Conservation (phyloP, 2,113 vertebrate species). For the Globicephala melas region DNA sequence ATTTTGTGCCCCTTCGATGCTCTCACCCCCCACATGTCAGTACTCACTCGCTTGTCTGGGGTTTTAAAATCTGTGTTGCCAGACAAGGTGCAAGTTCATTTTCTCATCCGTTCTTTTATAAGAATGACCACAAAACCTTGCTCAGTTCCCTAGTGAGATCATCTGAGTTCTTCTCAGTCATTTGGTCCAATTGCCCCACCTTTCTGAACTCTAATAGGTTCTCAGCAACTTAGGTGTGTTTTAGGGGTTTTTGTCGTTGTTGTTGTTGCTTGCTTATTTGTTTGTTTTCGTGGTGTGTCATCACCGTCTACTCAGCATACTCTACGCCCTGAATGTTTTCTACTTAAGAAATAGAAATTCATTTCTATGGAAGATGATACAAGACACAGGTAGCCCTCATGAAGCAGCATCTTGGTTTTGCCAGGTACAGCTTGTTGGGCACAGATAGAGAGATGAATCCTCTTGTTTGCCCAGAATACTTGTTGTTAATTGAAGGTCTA, state of each 20-base stretch:
- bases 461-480: not conserved
- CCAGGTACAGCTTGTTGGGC: accelerated
- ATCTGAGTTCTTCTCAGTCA: too few species aligned
- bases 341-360: not conserved
- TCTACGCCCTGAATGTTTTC: not conserved
- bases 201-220: not conserved
- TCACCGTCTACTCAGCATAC: too few species aligned
- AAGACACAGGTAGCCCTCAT: not conserved
- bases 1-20: not conserved
- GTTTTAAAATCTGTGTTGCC: not conserved
- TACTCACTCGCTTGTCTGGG: not conserved
- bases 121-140: not conserved
- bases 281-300: not conserved
- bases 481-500: not conserved
- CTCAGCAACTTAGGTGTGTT: not conserved
- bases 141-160: not conserved
- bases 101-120: not conserved
- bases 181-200: accelerated
- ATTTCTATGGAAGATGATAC: not conserved
- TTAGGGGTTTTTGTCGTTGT: not conserved
- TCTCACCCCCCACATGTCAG: not conserved
- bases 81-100: not conserved
- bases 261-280: not conserved
- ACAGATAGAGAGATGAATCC: not conserved
- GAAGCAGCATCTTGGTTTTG: not conserved